Evolutionary conservation across 30 jellyfish, hydroid and myxozoan species (phyloP).

Genomic region (Hydractinia symbiolongicarpus): DNA sequence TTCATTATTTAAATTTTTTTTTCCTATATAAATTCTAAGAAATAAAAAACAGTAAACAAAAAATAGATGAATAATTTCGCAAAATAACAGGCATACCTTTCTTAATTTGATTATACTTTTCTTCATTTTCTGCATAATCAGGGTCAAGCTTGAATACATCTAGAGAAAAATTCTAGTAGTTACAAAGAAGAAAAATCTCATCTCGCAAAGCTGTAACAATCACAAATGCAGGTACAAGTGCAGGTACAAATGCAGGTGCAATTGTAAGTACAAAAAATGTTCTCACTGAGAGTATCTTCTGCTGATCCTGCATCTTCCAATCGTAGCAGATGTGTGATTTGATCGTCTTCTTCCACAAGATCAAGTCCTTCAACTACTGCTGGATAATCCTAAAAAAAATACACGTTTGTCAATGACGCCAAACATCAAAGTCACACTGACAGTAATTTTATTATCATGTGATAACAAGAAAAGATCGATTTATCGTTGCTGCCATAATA

Average conservation of each 20-base stretch:
- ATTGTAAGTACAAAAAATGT: too few species aligned
- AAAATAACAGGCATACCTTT: constrained; percentile 49
- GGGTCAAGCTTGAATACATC: constrained; percentile 96
- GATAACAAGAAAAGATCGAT: too few species aligned
- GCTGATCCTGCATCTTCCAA: constrained; percentile 88
- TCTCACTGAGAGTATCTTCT: constrained; percentile 84
- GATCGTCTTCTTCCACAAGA: constrained; percentile 98
- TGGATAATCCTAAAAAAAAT: constrained; percentile 60
- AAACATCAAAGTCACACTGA: background rate
- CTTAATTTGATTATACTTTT: constrained; percentile 78
- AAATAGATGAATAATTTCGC: background rate
- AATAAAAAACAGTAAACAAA: background rate
- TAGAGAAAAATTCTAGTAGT: constrained; percentile 11
- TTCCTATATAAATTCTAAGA: background rate
- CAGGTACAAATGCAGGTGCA: too few species aligned
- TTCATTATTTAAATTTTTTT: too few species aligned
- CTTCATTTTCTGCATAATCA: constrained; percentile 82
- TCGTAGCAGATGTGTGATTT: constrained; percentile 87
- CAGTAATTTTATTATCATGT: too few species aligned
- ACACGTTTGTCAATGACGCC: background rate
- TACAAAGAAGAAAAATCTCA: background rate
- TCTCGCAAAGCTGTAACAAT: too few species aligned
- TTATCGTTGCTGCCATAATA: too few species aligned
- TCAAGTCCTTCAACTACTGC: constrained; percentile 69
- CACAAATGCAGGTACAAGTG: too few species aligned